A percentile compares a stretch with the other conserved stretches of the same genome.
These are phyloP conservation scores for Labeo calbasu DNA, from an alignment of 2,797 vertebrate species.

Conservation along the genomic window DNA sequence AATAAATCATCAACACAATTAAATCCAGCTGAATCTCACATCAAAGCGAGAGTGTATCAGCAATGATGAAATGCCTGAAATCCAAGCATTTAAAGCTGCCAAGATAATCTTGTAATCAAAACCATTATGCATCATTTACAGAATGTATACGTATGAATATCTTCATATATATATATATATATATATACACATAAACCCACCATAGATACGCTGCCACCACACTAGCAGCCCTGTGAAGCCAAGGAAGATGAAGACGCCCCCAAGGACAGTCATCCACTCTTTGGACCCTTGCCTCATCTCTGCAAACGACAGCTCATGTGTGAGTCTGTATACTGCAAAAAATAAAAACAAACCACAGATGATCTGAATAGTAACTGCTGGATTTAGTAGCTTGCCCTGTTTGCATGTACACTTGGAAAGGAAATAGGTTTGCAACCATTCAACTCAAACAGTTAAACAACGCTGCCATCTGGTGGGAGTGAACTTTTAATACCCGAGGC, in stretches of 20 bases:
- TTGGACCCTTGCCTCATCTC: constrained; percentile 66
- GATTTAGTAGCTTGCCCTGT: not conserved
- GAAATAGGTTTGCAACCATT: not conserved
- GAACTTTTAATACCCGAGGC: not conserved
- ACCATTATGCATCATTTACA: not conserved
- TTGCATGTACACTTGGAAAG: not conserved
- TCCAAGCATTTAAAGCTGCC: not conserved
- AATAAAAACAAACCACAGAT: not conserved
- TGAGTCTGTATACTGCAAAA: constrained; percentile 68
- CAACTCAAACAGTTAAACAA: constrained; percentile 7
- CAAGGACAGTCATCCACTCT: constrained; percentile 80
- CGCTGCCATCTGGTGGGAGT: constrained; percentile 41
- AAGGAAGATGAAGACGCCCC: constrained; percentile 69
- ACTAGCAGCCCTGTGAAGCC: constrained; percentile 76
- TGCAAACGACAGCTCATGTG: constrained; percentile 63
- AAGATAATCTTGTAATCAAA: not conserved
- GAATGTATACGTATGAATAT: not conserved
- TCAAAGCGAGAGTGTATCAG: not conserved
- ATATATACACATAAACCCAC: constrained; percentile 62
- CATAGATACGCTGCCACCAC: constrained; percentile 75
- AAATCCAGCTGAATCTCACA: constrained; percentile 21
- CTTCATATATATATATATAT: not conserved
- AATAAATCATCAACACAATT: constrained; percentile 34
- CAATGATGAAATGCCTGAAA: constrained; percentile 27
- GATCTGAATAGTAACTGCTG: constrained; percentile 3